phyloP scores from a whole-genome alignment of 2,113 vertebrate species.

The Aleadryas rufinucha region DNA sequence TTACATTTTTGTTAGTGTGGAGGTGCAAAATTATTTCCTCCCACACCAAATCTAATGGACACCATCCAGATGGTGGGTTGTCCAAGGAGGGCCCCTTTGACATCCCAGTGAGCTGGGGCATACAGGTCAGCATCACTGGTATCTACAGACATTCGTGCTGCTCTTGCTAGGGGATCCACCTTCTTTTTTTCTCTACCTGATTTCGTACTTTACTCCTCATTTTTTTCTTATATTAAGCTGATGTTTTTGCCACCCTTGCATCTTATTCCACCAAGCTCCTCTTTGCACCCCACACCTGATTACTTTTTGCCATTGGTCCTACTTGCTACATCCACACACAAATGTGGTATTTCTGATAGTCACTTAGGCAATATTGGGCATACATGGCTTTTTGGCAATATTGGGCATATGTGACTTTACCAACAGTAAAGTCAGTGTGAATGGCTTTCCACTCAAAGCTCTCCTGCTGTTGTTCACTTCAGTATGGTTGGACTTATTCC shows the following conservation, averaged over 20 bases:
- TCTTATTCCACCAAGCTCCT: background rate
- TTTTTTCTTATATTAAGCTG: background rate
- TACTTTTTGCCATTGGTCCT: background rate
- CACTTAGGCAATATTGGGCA: background rate
- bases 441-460: background rate
- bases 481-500: background rate
- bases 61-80: background rate
- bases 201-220: background rate
- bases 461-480: background rate
- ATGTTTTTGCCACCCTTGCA: background rate
- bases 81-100: too few species aligned
- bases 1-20: background rate
- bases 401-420: background rate
- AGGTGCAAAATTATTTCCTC: background rate
- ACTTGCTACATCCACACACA: background rate
- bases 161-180: background rate
- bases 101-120: too few species aligned
- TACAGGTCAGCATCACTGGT: background rate
- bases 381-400: background rate
- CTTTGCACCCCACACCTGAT: background rate
- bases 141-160: accelerated
- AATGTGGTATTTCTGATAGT: background rate
- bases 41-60: background rate
- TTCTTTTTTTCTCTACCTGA: background rate
- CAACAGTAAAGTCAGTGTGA: background rate